These are phyloP conservation scores for Syngnathus typhle DNA, from an alignment of 2,113 vertebrate species.

Conservation along the genomic window DNA sequence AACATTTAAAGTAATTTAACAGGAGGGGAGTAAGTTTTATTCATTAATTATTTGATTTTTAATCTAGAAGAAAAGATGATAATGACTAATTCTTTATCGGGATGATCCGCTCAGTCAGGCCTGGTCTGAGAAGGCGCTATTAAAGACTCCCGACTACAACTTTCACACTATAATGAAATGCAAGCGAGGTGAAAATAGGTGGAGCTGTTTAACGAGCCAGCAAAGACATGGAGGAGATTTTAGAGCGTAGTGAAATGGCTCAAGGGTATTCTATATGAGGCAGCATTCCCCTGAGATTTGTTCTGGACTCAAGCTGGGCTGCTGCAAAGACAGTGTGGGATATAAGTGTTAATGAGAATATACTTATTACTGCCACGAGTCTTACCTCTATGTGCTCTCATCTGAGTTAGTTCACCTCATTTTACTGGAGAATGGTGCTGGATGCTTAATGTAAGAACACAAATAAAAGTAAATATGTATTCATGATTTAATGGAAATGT, in stretches of 20 bases:
- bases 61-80: conserved; percentile 51
- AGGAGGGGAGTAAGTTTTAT: no score
- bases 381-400: conserved; percentile 30
- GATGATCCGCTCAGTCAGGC: conserved; percentile 40
- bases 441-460: neutral
- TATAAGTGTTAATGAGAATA: conserved; percentile 72
- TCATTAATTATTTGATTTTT: neutral
- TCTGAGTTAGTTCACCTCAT: conserved; percentile 17
- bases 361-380: conserved; percentile 63
- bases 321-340: conserved; percentile 58
- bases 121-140: conserved; percentile 59
- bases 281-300: conserved; percentile 56
- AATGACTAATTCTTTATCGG: conserved; percentile 57
- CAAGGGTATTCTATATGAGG: conserved; percentile 74
- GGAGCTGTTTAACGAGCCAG: conserved; percentile 39
- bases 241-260: conserved; percentile 66
- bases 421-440: neutral
- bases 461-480: neutral
- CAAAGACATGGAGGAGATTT: conserved; percentile 61
- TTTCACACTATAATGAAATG: conserved; percentile 43
- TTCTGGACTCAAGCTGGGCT: conserved; percentile 60
- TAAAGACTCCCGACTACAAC: conserved; percentile 45
- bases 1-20: no score
- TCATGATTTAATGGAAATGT: neutral
- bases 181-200: conserved; percentile 41